These are phyloP conservation scores for Acleris laterana DNA, from an alignment of 2,888 invertebrate species.

Conservation along the genomic window DNA sequence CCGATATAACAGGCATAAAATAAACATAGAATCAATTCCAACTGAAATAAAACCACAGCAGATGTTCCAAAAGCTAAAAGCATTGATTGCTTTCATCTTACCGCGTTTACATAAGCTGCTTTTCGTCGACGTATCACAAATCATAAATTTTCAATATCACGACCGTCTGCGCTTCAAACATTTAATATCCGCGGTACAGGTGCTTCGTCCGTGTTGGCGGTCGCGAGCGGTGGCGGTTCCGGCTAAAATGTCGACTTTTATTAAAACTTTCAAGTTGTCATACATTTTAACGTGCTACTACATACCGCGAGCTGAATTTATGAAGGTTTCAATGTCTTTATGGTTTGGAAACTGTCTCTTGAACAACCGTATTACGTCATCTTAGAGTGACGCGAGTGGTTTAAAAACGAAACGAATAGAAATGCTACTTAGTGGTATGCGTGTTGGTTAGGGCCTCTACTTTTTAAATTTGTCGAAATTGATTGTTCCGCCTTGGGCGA, in stretches of 20 bases:
- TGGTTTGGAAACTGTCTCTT: no score
- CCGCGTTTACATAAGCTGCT: constrained; percentile 36
- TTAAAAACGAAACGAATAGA: no score
- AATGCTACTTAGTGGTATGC: no score
- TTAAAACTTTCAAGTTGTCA: constrained; percentile 22
- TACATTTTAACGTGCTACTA: no score
- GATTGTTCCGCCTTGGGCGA: no score
- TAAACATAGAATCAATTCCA: not conserved
- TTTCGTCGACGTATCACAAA: constrained; percentile 43
- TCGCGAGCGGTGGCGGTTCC: constrained; percentile 16
- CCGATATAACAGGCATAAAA: not conserved
- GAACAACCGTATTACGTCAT: no score
- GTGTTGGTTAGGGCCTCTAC: no score
- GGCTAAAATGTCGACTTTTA: constrained; percentile 18
- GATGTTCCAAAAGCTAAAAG: constrained; percentile 9
- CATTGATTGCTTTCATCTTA: constrained; percentile 28
- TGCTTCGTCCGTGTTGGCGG: constrained; percentile 35
- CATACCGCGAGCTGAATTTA: no score
- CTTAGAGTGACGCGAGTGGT: no score
- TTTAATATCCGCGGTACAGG: constrained; percentile 60
- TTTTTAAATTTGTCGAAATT: no score
- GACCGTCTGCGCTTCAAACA: constrained; percentile 49
- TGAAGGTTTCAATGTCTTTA: no score
- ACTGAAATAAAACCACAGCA: constrained; percentile 6
- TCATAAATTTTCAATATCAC: constrained; percentile 53